A percentile compares a stretch with the other conserved stretches of the same genome.
phyloP scores from a whole-genome alignment of 2,888 invertebrate species.

The Drosophila phalerata region DNA sequence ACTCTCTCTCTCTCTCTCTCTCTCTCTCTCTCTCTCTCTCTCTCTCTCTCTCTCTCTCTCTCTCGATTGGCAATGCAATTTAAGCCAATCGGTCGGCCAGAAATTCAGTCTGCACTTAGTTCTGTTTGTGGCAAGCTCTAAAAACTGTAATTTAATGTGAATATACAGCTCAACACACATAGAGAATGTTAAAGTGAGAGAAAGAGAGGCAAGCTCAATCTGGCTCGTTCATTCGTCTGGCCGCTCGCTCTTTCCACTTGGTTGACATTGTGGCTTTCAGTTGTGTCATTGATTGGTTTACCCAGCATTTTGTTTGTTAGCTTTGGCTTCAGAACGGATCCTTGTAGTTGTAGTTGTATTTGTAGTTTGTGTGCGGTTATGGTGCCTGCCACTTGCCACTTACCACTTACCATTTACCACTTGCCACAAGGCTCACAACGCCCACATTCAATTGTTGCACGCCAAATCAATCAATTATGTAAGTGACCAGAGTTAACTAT shows the following conservation, averaged over 20 bases:
- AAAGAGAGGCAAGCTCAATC: slow-evolving; percentile 39
- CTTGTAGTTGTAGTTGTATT: slow-evolving; percentile 26
- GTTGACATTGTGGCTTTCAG: slow-evolving; percentile 73
- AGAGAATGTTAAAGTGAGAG: neutral
- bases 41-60: neutral
- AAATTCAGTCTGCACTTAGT: slow-evolving; percentile 43
- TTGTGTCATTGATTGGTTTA: slow-evolving; percentile 79
- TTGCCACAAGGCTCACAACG: slow-evolving; percentile 38
- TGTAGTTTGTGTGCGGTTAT: slow-evolving; percentile 42
- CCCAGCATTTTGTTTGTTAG: slow-evolving; percentile 75
- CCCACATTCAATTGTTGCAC: slow-evolving; percentile 68
- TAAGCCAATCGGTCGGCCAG: slow-evolving; percentile 29
- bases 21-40: neutral
- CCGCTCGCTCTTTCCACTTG: slow-evolving; percentile 55
- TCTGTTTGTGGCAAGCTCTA: slow-evolving; percentile 40
- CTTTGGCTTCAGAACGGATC: slow-evolving; percentile 46
- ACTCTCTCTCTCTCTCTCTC: neutral
- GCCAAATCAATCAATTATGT: slow-evolving; percentile 73
- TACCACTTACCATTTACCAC: slow-evolving; percentile 40
- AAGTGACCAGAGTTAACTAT: slow-evolving; percentile 58
- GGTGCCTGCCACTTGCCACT: slow-evolving; percentile 42
- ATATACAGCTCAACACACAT: slow-evolving; percentile 26
- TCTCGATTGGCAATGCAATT: slow-evolving; percentile 36
- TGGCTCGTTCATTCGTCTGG: slow-evolving; percentile 16
- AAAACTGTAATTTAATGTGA: slow-evolving; percentile 57